phyloP scores from a whole-genome alignment of 2,888 invertebrate species.

The Polydrusus pterygomalis region DNA sequence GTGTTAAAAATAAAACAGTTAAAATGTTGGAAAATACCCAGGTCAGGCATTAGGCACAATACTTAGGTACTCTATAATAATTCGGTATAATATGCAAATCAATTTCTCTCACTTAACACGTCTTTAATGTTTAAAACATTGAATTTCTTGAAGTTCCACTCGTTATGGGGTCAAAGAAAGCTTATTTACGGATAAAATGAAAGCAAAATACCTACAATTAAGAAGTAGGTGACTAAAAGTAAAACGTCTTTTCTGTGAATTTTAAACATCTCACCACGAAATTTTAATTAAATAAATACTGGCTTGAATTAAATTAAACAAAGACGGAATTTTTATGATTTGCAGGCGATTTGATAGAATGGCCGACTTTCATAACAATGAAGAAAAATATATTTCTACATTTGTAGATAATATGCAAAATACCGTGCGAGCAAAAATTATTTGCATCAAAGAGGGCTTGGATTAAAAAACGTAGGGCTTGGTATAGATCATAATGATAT shows the following conservation, averaged over 20 bases:
- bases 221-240: conserved; percentile 21
- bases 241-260: conserved; percentile 18
- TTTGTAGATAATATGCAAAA: no score
- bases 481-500: no score
- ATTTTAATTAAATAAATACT: conserved; percentile 4
- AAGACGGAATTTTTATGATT: background rate
- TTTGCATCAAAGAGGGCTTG: no score
- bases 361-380: no score
- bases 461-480: no score
- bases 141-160: background rate
- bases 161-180: conserved; percentile 9
- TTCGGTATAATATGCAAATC: background rate
- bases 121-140: background rate
- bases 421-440: no score
- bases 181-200: conserved; percentile 17
- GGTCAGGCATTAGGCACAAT: no score
- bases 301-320: background rate
- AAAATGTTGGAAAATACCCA: no score
- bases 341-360: background rate
- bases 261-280: conserved; percentile 3
- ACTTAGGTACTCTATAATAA: no score
- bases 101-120: background rate
- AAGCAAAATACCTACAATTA: conserved; percentile 1
- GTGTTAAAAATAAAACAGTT: no score
- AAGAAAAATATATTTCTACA: no score